Conservation (phyloP, 2,888 invertebrate genomes). For the Phortica magna region DNA sequence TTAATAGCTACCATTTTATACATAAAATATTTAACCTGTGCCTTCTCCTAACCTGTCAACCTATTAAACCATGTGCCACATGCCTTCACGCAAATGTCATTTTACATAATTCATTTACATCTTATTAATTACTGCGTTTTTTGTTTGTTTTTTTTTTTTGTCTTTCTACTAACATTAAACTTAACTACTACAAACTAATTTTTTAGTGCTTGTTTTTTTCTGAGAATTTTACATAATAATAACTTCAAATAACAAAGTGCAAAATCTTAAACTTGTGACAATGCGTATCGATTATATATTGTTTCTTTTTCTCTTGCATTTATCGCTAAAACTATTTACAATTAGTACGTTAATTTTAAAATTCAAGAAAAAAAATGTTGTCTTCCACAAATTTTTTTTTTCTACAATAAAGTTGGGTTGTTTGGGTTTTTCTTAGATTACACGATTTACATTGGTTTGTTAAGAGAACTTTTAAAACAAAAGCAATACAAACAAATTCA, state of each 20-base stretch:
- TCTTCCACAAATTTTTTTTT: neutral
- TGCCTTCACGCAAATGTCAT: constrained; percentile 32
- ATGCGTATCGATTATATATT: constrained; percentile 17
- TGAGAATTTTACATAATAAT: constrained; percentile 24
- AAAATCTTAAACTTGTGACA: constrained; percentile 36
- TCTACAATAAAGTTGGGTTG: neutral
- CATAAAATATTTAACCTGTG: constrained; percentile 9
- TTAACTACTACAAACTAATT: constrained; percentile 32
- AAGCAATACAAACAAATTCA: neutral
- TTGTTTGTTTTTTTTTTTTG: constrained; percentile 32
- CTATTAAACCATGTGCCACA: constrained; percentile 31
- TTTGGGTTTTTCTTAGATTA: neutral
- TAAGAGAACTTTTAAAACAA: neutral
- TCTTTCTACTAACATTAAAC: constrained; percentile 31
- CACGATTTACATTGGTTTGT: no score
- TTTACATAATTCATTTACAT: constrained; percentile 47
- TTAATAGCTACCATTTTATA: neutral
- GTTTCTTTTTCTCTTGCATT: neutral
- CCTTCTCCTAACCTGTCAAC: neutral
- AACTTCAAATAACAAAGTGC: constrained; percentile 38
- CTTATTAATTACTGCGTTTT: constrained; percentile 44
- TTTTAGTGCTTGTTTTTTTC: constrained; percentile 5
- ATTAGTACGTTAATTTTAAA: neutral
- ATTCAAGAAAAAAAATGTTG: neutral
- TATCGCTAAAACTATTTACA: constrained; percentile 22